Base-by-base conservation (phyloP, 2,888 invertebrate species). In the Bhutanitis thaidina region DNA sequence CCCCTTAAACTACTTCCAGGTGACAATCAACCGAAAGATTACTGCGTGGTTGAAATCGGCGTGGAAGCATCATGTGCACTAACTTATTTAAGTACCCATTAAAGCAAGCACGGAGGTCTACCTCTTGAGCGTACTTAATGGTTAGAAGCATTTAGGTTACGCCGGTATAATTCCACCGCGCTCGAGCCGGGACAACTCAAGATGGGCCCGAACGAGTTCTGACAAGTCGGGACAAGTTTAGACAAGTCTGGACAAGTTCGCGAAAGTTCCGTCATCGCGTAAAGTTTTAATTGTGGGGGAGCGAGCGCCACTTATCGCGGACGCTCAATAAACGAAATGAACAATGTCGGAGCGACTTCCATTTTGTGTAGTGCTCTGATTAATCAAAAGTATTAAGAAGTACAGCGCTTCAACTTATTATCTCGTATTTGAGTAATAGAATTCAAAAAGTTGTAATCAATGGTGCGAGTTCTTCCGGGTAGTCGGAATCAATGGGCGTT, bases 241-340 rank as follows among this genome's bases (percentile, higher is more conserved):
- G 25, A 16, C 37, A 25, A 27, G 39, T n/a, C 10, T 8, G 36
- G 41, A 13, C 3, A 35, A 45, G 35, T 50, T 45, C 29, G 16
- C 12, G 34, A 35, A 50, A 50, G 27, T 50, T 50, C 35, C 44
- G 40, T 35, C 29, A 15, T 44, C 34, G 16, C 13, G 39, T 34
- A 40, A 50, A 50, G 50, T 45, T 50, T 50, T 50, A 50, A 50
- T 50, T 45, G 50, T 50, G 38, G 32, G 48, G 39, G 16, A 10
- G 47, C 8, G 7, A n/a, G 7, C 10, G 38, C 13, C 41, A 14
- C 20, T 36, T 38, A 38, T 13, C n/a, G 30, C 35, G 10, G n/a
- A n/a, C 25, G 12, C 12, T 34, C 0, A 3, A 29, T 12, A n/a
- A 36, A 40, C 27, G 14, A 37, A 41, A 27, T 30, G 37, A 10